Evolutionary conservation across 2,797 vertebrate genomes (phyloP), one percentile per base, ranked within the genome.

Genomic region (Acridotheres tristis): DNA sequence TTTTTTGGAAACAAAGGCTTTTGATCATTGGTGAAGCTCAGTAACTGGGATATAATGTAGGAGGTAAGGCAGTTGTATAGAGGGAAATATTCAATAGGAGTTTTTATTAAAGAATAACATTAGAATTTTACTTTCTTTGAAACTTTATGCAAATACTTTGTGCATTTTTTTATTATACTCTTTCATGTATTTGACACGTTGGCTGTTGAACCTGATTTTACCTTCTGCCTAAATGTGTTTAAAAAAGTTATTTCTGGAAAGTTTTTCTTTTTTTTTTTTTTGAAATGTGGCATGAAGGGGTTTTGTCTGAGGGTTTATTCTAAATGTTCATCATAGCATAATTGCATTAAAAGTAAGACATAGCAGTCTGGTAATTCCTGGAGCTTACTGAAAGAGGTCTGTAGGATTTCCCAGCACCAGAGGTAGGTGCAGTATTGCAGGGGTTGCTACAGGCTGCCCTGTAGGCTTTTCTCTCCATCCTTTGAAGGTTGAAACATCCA

Each of bases 1-100:
- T 55, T 55, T 13, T 30, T 25, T 62, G 42, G 18, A 71, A 85
- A 53, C 45, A 68, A 66, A 42, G 36, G 6, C 18, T 83, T 93
- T 91, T 89, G 58, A 88, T 93, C 69, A 51, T 66, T 61, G 75
- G 9, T 81, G 51, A 84, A 90, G 34, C 26, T 96, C 59, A 68
- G 29, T 86, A 67, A 42, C 36, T 61, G 55, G 12, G 23, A 10
- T 65, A 36, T 72, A 58, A n/a, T 32, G 10, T 50, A 32, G 36
- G 51, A 79, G 40, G n/a, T 25, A 54, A 72, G 14, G 25, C n/a
- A 54, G 34, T 55, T 55, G 25, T 82, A 55, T 45, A 42, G 40
- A 78, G 16, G 34, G 23, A 63, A 65, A 36, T 80, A 85, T 53
- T 67, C 66, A 74, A 8, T 43, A 42, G 18, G 27, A 87, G 13